phyloP scores from a whole-genome alignment of 2,113 vertebrate species.

The Corynorhinus townsendii region DNA sequence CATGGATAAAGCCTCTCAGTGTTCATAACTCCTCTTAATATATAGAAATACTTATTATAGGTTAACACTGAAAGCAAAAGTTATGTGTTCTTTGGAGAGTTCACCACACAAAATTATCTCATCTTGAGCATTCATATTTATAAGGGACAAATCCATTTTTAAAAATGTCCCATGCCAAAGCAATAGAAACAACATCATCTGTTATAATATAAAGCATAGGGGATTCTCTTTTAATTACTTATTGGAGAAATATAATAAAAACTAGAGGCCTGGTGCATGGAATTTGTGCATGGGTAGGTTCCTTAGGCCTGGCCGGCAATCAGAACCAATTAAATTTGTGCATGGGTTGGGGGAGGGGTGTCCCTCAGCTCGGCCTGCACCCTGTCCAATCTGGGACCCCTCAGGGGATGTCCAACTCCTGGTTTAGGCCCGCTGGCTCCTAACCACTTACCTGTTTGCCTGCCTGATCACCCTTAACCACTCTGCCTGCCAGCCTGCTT shows the following conservation, averaged over 20 bases:
- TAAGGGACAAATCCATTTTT: background rate
- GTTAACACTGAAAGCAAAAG: slow-evolving; percentile 42
- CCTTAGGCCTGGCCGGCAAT: no score
- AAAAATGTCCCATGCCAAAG: background rate
- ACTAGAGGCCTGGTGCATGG: background rate
- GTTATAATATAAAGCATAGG: background rate
- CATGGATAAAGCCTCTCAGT: background rate
- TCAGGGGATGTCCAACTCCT: no score
- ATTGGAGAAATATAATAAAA: background rate
- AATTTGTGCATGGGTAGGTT: no score
- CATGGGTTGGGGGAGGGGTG: no score
- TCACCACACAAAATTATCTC: background rate
- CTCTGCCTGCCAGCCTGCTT: no score
- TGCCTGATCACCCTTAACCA: no score
- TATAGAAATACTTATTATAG: background rate
- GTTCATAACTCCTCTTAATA: slow-evolving; percentile 21
- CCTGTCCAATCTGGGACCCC: no score
- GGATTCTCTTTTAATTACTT: background rate
- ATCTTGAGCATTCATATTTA: background rate
- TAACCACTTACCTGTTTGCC: no score
- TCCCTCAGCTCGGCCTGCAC: no score
- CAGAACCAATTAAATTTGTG: no score
- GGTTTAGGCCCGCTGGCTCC: no score
- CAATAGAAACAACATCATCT: background rate
- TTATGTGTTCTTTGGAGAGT: background rate